Percentiles rank a stretch among this genome's conserved stretches.
These are phyloP conservation scores for Gryon sp. DNA, from an alignment of 1,140 invertebrate genomes.

Conservation along the genomic window DNA sequence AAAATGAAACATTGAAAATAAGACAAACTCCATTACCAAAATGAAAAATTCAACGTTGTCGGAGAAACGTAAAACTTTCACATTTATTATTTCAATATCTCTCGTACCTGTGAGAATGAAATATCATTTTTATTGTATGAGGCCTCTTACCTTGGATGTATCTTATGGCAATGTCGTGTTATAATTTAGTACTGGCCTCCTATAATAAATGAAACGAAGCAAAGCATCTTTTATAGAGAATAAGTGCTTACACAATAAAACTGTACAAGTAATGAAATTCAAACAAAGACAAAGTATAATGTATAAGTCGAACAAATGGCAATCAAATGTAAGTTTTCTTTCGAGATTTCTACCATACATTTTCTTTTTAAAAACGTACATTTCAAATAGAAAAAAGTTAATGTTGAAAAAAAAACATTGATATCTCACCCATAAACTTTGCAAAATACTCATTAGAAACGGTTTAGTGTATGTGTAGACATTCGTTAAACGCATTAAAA, in stretches of 20 bases:
- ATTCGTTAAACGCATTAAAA: no score
- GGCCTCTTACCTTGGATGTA: conserved; percentile 49
- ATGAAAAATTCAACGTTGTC: conserved; percentile 46
- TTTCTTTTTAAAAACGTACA: no score
- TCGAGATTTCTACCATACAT: no score
- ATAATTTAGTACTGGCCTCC: conserved; percentile 43
- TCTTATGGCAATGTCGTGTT: conserved; percentile 44
- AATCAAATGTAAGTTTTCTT: no score
- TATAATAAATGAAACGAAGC: conserved; percentile 44
- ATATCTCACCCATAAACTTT: no score
- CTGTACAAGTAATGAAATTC: conserved; percentile 39
- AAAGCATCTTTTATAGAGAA: conserved; percentile 25
- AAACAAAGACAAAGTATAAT: conserved; percentile 33
- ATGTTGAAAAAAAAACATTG: no score
- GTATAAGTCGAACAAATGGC: conserved; percentile 8
- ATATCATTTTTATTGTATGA: conserved; percentile 61
- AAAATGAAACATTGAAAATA: conserved; percentile 10
- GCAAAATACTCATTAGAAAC: no score
- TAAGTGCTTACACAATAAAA: conserved; percentile 37
- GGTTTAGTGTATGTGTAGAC: no score
- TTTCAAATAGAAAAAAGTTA: no score
- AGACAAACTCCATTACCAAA: conserved; percentile 49
- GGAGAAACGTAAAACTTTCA: conserved; percentile 41
- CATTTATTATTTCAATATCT: conserved; percentile 54
- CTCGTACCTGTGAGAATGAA: conserved; percentile 49